These are phyloP conservation scores for Clitarchus hookeri DNA, from an alignment of 2,888 invertebrate genomes.

Conservation along the genomic window DNA sequence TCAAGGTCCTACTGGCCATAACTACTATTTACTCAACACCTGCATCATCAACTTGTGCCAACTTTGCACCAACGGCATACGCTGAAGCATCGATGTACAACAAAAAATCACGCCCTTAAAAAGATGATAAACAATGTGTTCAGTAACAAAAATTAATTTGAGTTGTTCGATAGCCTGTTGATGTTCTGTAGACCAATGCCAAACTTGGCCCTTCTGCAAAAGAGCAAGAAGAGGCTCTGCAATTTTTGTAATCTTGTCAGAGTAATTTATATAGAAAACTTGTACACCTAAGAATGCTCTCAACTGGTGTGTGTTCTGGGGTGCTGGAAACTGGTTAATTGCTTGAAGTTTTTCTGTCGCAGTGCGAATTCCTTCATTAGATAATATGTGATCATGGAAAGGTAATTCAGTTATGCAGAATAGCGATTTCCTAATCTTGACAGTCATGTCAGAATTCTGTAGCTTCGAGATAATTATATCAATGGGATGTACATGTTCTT, in stretches of 20 bases:
- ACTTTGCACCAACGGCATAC: too few relatives aligned
- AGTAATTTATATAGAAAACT: background rate
- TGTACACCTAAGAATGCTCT: background rate
- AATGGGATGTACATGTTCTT: background rate
- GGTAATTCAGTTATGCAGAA: background rate
- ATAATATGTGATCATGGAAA: background rate
- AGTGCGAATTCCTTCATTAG: background rate
- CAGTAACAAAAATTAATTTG: background rate
- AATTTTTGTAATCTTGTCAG: background rate
- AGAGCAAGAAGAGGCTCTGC: background rate
- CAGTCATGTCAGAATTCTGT: background rate
- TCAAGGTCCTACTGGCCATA: background rate
- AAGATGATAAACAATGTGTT: background rate
- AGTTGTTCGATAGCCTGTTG: background rate
- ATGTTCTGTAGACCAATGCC: background rate
- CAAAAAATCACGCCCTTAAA: background rate
- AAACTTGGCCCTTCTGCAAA: background rate
- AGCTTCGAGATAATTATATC: background rate
- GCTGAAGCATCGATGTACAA: background rate
- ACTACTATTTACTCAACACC: background rate
- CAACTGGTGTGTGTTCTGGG: background rate
- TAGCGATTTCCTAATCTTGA: background rate
- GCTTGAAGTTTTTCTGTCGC: background rate
- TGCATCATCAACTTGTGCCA: background rate
- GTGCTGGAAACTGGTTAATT: background rate